Evolutionary conservation across 2,888 invertebrate genomes (phyloP), one percentile per base, ranked within the genome.

Genomic region (Tenthredo mesomela): DNA sequence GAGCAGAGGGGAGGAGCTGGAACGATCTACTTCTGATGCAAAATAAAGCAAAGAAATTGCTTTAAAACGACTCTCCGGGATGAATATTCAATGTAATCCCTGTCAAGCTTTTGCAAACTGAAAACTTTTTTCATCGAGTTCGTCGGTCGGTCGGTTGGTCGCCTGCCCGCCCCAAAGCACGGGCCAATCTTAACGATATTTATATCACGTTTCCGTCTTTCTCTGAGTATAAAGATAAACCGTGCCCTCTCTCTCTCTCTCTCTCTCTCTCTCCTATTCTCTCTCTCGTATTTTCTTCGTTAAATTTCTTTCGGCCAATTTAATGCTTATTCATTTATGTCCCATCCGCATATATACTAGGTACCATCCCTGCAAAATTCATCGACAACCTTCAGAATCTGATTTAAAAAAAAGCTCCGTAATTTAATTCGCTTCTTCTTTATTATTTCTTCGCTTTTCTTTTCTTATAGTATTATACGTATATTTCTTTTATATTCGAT

Each of bases 281-380:
- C 18, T 29, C 29, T 33, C 18, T 33, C 29, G 65, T 67, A 71
- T 73, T 73, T 73, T 43, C 73, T 73, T 43, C 29, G 43, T 73
- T 43, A 73, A n/a, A 73, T 73, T 43, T 40, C 43, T 73, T 73
- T 73, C 33, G 33, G 7, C 70, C 70, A 70, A 70, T 70, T 70
- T 70, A 70, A 70, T 88, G 89, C 89, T 91, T 91, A 89, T 89
- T 87, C 88, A 87, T 87, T 87, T 87, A 87, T 87, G 85, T 82
- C 82, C 87, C 85, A 84, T 84, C 70, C 70, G 37, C 37, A n/a
- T 29, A 29, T 29, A 29, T 29, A 29, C 29, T 2, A n/a, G n/a
- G n/a, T n/a, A 9, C 37, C 37, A 21, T 70, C 33, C 70, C 9
- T n/a, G 15, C 18, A 54, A n/a, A 54, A 54, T 54, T 54, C 54